A percentile compares a stretch with the other conserved stretches of the same genome.
Evolutionary conservation across 30 jellyfish, hydroid and myxozoan genomes (phyloP).

Genomic region (Aurelia coerulea): DNA sequence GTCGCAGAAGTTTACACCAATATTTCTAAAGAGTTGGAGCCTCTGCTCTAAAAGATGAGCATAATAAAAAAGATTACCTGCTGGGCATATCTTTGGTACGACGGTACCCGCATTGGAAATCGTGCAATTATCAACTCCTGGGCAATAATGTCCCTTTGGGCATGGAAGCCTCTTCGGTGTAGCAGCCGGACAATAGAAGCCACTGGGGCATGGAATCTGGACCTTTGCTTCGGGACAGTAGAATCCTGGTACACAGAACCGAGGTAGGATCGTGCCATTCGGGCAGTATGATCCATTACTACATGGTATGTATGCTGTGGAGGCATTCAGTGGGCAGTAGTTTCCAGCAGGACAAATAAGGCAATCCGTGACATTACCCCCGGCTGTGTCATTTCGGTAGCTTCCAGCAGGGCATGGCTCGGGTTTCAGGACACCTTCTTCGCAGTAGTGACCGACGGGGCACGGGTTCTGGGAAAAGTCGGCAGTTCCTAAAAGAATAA

Average conservation of each 20-base stretch:
- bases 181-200: constrained; percentile 89
- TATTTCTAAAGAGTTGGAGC: too few relatives aligned
- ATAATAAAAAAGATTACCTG: constrained; percentile 34
- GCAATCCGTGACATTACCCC: constrained; percentile 71
- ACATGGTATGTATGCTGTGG: constrained; percentile 76
- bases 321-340: constrained; percentile 86
- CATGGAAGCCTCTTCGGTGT: constrained; percentile 76
- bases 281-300: constrained; percentile 90
- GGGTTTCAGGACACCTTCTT: constrained; percentile 79
- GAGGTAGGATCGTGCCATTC: constrained; percentile 81
- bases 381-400: constrained; percentile 75
- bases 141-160: constrained; percentile 94
- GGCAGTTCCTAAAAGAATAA: constrained; percentile 82
- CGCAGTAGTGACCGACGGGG: constrained; percentile 88
- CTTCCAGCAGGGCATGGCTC: constrained; percentile 96
- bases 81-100: constrained; percentile 80
- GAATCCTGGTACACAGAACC: constrained; percentile 84
- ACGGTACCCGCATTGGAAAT: constrained; percentile 76
- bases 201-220: constrained; percentile 87
- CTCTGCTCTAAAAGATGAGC: too few relatives aligned
- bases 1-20: too few relatives aligned
- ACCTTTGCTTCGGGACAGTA: constrained; percentile 90
- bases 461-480: constrained; percentile 87
- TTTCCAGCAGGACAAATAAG: constrained; percentile 90
- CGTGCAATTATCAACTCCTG: constrained; percentile 79